Base-by-base conservation (phyloP, 1,140 invertebrate genomes). In the Metaphire vulgaris region DNA sequence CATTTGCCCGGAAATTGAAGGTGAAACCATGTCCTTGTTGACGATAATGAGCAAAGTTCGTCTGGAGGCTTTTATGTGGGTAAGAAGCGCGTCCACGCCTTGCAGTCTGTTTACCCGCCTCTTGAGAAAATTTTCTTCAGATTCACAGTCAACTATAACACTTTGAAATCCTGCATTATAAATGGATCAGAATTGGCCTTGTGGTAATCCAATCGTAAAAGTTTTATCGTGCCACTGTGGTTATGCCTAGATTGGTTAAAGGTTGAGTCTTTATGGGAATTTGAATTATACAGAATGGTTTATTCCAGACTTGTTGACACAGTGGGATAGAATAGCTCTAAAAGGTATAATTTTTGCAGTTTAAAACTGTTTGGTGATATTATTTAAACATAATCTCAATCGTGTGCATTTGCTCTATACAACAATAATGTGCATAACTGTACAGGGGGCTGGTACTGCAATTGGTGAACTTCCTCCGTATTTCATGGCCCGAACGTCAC, bases 11-110 rank as follows among this genome's bases (percentile, higher is more conserved):
- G 82, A 83, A 12, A 76, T 77, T 33, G 70, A 77, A 69, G 26
- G 77, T 74, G 66, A 32, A 65, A 21, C 1, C 2, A 82, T 85
- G 79, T 84, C 88, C 90, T 82, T 95, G 89, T 90, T 88, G 89
- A 92, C 91, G 78, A 98, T 99, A 77, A 96, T 99, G 92, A 90
- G 91, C 32, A 99, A 99, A 82, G 95, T 99, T 15, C 89, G 94
- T n/a, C 86, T 98, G 64, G 97, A 99, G 88, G 93, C 95, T 0
- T 94, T 99, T 88, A 91, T 98, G 87, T 99, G 97, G 97, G 95
- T 87, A 77, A 81, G 85, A 85, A 6, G 41, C 41, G 6, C n/a
- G n/a, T n/a, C n/a, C n/a, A n/a, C n/a, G n/a, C n/a, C n/a, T n/a
- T n/a, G n/a, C n/a, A n/a, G n/a, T n/a, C n/a, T 14, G 15, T 32